These are phyloP conservation scores for Campylomormyrus numenius DNA, from an alignment of 2,113 vertebrate species.

Conservation along the genomic window DNA sequence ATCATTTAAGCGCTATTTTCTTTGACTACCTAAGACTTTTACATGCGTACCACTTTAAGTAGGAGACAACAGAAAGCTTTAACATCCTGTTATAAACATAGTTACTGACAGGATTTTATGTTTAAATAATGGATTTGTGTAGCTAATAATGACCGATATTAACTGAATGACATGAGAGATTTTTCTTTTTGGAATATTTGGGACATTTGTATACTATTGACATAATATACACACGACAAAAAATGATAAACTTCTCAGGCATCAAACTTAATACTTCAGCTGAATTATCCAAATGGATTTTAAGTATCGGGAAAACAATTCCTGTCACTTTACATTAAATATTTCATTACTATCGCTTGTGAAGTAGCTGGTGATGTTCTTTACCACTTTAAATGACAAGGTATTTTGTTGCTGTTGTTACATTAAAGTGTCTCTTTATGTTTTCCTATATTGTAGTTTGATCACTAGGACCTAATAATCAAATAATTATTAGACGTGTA, in stretches of 20 bases:
- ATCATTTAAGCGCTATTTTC: background rate
- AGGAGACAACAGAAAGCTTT: background rate
- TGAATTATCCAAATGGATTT: background rate
- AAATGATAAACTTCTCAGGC: background rate
- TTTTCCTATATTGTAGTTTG: conserved; percentile 59
- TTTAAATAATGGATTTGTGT: background rate
- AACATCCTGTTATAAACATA: background rate
- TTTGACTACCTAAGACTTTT: background rate
- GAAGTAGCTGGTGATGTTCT: background rate
- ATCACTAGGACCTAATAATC: conserved; percentile 37
- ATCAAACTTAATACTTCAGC: background rate
- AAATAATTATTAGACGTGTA: background rate
- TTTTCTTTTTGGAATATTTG: background rate
- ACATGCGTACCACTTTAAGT: background rate
- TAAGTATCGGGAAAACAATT: background rate
- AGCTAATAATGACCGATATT: background rate
- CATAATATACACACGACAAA: background rate
- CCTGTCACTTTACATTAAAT: conserved; percentile 8
- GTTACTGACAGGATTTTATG: background rate
- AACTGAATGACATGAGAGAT: background rate
- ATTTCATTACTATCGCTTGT: background rate
- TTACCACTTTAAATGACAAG: background rate
- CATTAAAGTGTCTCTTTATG: conserved; percentile 49
- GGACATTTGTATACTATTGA: background rate
- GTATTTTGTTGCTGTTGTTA: conserved; percentile 51